A percentile compares a stretch with the other conserved stretches of the same genome.
phyloP scores from a whole-genome alignment of 2,113 vertebrate species.

The Bufo gargarizans region DNA sequence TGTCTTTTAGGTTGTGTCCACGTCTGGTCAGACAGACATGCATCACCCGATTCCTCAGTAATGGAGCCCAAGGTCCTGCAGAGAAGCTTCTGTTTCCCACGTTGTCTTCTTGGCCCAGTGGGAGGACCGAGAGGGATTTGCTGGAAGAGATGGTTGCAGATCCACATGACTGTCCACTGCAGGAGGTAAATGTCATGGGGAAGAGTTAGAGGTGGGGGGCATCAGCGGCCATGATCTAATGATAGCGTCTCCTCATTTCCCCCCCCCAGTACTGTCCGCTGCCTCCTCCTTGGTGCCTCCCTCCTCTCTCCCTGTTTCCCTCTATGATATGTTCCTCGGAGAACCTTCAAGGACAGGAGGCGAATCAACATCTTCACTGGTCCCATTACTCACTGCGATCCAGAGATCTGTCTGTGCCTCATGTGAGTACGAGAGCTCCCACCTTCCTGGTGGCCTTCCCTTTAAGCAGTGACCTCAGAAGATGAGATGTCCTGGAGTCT shows the following conservation, averaged over 20 bases:
- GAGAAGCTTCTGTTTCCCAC: slow-evolving; percentile 70
- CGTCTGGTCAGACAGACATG: slow-evolving; percentile 42
- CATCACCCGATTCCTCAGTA: slow-evolving; percentile 60
- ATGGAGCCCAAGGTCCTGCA: slow-evolving; percentile 63
- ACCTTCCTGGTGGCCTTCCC: neutral
- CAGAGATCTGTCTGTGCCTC: neutral
- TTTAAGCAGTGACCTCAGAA: neutral
- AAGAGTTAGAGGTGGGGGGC: neutral
- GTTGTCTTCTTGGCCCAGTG: slow-evolving; percentile 51
- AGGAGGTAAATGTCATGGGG: slow-evolving; percentile 66
- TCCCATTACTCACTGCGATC: neutral
- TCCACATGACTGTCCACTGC: slow-evolving; percentile 78
- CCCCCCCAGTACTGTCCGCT: slow-evolving; percentile 69
- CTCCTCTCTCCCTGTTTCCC: slow-evolving; percentile 63
- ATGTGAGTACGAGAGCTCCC: slow-evolving; percentile 2
- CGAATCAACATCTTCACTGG: neutral
- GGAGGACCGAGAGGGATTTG: slow-evolving; percentile 71
- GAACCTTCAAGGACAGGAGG: slow-evolving; percentile 14
- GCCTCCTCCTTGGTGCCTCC: slow-evolving; percentile 62
- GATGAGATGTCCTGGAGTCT: neutral
- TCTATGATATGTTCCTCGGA: neutral
- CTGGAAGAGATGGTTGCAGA: slow-evolving; percentile 82
- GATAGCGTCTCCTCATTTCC: neutral
- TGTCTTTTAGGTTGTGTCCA: slow-evolving; percentile 56
- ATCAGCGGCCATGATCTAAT: neutral